Base-by-base conservation (phyloP, 1,140 invertebrate species). In the Plectrocnemia conspersa region DNA sequence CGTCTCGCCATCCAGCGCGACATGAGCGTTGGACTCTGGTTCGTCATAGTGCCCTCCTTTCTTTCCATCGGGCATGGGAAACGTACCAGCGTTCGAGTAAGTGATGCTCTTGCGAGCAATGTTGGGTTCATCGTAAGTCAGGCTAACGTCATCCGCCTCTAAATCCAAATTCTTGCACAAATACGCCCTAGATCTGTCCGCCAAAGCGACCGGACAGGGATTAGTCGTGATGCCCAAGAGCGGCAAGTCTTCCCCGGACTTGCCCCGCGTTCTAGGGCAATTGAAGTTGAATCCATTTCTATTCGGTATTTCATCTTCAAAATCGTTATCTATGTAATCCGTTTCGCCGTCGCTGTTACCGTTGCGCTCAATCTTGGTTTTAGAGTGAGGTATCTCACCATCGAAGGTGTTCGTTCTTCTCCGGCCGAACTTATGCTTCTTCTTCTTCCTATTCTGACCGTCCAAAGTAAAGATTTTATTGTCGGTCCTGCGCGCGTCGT, bases 31-130 rank as follows among this genome's bases (percentile, higher is more conserved):
- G 19, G 53, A 10, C 16, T 55, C 53, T 2, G 58, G 58, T 23
- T 56, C 58, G 54, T 60, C 58, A 23, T 60, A 60, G 32, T 60
- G 53, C 3, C 44, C 74, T 21, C 1, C 70, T 66, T 71, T 71
- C 33, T 72, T 74, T 0, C 66, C 70, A 45, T 73, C 70, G 2
- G 71, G 72, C 71, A 75, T 72, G 0, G 72, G 73, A 25, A 75
- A 74, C 0, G 73, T 75, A 0, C 72, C 72, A 13, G 73, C 73
- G 0, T 71, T 75, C 2, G 71, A 74, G 35, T 75, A 75, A 0
- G 73, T 74, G 46, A 56, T 46, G 33, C 54, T 56, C 22, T 52
- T 44, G 13, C 58, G 24, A 9, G 52, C 38, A 2, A 50, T 18
- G 27, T 49, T 54, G 3, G 58, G 54, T 15, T 53, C 46, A 24